Percentiles rank a stretch among this genome's conserved stretches.
Evolutionary conservation across 1,140 invertebrate species (phyloP).

Genomic region (Drosophila trapezifrons): DNA sequence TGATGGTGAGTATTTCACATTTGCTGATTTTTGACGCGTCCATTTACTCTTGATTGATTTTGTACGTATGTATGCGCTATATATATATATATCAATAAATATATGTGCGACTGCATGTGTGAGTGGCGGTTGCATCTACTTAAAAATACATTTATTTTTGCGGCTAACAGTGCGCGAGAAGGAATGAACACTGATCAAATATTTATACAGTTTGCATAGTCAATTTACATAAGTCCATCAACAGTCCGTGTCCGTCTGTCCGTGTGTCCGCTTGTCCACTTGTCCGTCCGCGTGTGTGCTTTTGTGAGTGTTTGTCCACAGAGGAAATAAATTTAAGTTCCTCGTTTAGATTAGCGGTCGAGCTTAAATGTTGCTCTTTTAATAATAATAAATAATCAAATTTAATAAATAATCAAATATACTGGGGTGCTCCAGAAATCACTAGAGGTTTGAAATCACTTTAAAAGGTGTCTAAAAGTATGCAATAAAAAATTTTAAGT

Average conservation of each 20-base stretch:
- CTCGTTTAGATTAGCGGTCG: too few species aligned
- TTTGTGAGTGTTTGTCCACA: constrained; percentile 2
- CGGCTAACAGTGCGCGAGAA: constrained; percentile 27
- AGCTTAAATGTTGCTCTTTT: too few species aligned
- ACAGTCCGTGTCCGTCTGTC: constrained; percentile 20
- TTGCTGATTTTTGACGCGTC: constrained; percentile 74
- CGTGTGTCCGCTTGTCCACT: not conserved
- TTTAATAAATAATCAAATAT: too few species aligned
- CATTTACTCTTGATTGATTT: constrained; percentile 77
- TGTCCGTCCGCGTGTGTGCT: constrained; percentile 4
- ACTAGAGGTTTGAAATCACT: too few species aligned
- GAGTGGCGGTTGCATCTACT: constrained; percentile 65
- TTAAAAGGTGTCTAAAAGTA: too few species aligned
- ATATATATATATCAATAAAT: not conserved
- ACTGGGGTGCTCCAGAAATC: too few species aligned
- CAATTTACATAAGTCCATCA: constrained; percentile 77
- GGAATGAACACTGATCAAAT: constrained; percentile 52
- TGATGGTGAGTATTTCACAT: constrained; percentile 60
- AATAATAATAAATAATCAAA: too few species aligned
- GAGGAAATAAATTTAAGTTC: constrained; percentile 1
- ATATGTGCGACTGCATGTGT: constrained; percentile 10
- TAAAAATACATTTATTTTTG: constrained; percentile 70
- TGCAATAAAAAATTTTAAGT: too few species aligned
- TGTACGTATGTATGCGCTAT: constrained; percentile 7
- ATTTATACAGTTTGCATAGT: constrained; percentile 78